Evolutionary conservation across 2,113 vertebrate species (phyloP), one percentile per base, ranked within the genome.

Genomic region (Conger conger): DNA sequence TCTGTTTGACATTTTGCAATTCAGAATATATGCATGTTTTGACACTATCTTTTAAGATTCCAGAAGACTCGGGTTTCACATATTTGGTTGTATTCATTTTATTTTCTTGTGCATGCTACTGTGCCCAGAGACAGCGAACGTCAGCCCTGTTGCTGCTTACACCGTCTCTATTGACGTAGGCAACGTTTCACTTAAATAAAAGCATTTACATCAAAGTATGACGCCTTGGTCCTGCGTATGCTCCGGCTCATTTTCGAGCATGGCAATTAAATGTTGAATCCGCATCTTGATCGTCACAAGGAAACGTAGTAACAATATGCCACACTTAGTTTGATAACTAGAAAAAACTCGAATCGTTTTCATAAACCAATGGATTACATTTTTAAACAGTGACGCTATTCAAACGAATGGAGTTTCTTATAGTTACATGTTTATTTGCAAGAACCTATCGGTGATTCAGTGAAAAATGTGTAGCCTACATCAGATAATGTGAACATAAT

Each of bases 81-180:
- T 8, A 23, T 40, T 40, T 79, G 73, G 45, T 50, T 57, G 76
- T 81, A 37, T 85, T 82, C 42, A 63, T 86, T 35, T 83, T 68
- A 27, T 78, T 77, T 37, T 84, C 80, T 86, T 53, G 81, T 77
- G 84, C 84, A 57, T 76, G 63, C 38, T 76, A 63, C 82, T 63
- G 11, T 35, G 23, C n/a, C 4, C 27, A 16, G n/a, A 33, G 79
- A 45, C 50, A 36, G 79, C 45, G 54, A 38, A 35, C 38, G 63
- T 30, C 33, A 37, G 50, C 33, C 76, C 30, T 81, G 53, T 50
- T 84, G 76, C 76, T 77, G 76, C 76, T 30, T 77, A 36, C 33
- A 3, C 23, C 17, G 20, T 68, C 38, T 5, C 63, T 23, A 42
- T 23, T 50, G 20, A 30, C 17, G 7, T 23, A 40, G 63, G 13